phyloP scores from a whole-genome alignment of 2,113 vertebrate species.

The Pholis gunnellus region DNA sequence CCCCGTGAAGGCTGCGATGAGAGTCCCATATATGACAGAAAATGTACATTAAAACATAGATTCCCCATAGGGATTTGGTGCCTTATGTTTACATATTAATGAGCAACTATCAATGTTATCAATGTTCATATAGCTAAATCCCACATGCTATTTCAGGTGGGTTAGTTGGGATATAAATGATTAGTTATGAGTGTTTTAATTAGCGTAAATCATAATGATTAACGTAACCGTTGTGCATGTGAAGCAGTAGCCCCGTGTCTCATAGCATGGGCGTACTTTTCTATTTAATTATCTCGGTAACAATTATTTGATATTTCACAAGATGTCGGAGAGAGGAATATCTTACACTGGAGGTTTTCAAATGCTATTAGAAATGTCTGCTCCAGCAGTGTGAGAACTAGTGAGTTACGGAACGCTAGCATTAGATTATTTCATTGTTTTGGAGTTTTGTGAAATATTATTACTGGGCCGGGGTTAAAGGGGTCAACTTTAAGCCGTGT shows the following conservation, averaged over 20 bases:
- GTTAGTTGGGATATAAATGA: slow-evolving; percentile 20
- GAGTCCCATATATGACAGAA: neutral
- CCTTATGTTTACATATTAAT: slow-evolving; percentile 29
- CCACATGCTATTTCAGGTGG: neutral
- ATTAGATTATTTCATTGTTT: neutral
- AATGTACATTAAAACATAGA: neutral
- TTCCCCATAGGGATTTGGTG: neutral
- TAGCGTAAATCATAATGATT: neutral
- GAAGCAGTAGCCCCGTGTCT: neutral
- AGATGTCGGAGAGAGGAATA: slow-evolving; percentile 14
- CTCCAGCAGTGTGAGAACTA: neutral
- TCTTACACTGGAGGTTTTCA: neutral
- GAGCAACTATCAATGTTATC: neutral
- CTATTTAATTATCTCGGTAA: neutral
- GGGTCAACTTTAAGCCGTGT: slow-evolving; percentile 24
- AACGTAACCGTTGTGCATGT: neutral
- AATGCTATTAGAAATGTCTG: neutral
- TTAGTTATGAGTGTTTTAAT: neutral
- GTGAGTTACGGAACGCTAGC: neutral
- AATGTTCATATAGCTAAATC: neutral
- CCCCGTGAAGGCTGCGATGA: neutral
- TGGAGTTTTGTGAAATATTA: slow-evolving; percentile 15
- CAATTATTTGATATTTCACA: neutral
- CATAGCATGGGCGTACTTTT: neutral
- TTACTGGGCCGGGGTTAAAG: neutral